Base-by-base conservation (phyloP, 2,797 vertebrate species). In the Phoeniculus purpureus region DNA sequence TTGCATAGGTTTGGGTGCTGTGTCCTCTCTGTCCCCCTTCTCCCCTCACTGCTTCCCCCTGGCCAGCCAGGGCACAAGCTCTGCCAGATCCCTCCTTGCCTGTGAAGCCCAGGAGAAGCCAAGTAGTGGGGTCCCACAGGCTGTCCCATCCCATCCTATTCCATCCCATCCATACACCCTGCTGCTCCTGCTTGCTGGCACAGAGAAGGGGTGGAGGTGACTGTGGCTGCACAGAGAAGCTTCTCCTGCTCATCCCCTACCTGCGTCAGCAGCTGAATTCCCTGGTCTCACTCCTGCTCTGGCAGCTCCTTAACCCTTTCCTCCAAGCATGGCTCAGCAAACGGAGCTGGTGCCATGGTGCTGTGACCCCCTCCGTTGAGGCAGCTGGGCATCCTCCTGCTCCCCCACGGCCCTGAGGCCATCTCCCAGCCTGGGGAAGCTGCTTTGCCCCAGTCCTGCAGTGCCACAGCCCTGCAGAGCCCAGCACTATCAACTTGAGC, bases 241-340 rank as follows among this genome's bases (percentile, higher is more conserved):
- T 93, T 86, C 6, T 15, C 68, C 43, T 68, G 90, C 93, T 90
- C 60, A 89, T 89, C 90, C 89, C 94, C 90, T 89, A 95, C 95
- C 94, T 95, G 93, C 92, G 66, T 94, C 95, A 94, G 93, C 92
- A 94, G 93, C 92, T 90, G 75, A 94, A 83, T 93, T 92, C 93
- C 87, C 93, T 65, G 76, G 22, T 86, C 93, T 75, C 72, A 3
- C 4, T 75, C 71, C 51, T 31, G 19, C 85, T 85, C 91, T 50
- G 45, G 78, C 92, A 92, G 84, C 51, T 59, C 40, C 45, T 94
- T 94, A 96, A 96, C 95, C 89, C 94, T 50, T 93, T 89, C 90
- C 59, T 87, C 58, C 32, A 43, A 25, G 45, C 37, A 10, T 1
- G 1, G 70, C 67, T 5, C 74, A 64, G 79, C 71, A 10, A 48